Conservation (phyloP, 2,797 vertebrate species). For the Darevskia mixta region DNA sequence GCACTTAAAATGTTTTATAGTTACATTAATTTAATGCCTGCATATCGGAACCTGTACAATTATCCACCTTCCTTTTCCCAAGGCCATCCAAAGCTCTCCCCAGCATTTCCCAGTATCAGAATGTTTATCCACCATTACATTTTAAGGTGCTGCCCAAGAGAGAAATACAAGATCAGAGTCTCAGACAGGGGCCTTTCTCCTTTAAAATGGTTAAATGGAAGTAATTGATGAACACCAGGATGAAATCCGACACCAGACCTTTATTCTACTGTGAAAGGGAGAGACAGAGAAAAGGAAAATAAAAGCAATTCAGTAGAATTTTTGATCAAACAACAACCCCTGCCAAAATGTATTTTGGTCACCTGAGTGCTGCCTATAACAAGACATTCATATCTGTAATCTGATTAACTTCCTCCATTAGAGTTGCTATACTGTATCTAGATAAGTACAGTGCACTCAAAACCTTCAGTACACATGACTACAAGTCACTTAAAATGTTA, state of each 20-base stretch:
- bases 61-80: not conserved
- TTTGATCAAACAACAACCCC: constrained; percentile 60
- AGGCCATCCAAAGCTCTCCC: constrained; percentile 20
- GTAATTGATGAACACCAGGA: constrained; percentile 53
- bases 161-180: constrained; percentile 53
- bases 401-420: constrained; percentile 37
- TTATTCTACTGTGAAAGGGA: constrained; percentile 70
- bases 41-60: constrained; percentile 3
- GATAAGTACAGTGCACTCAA: constrained; percentile 4
- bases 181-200: constrained; percentile 43
- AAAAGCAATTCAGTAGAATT: constrained; percentile 63
- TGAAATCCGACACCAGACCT: constrained; percentile 59
- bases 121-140: constrained; percentile 35
- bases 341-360: constrained; percentile 58
- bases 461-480: constrained; percentile 4
- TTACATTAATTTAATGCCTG: constrained; percentile 48
- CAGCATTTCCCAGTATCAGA: constrained; percentile 12
- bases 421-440: constrained; percentile 45
- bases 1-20: constrained; percentile 49
- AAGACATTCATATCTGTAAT: constrained; percentile 44
- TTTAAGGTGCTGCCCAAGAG: constrained; percentile 50
- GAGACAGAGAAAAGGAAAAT: constrained; percentile 58
- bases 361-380: constrained; percentile 34
- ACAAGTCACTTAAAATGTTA: constrained; percentile 34
- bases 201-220: constrained; percentile 65